A percentile compares a stretch with the other conserved stretches of the same genome.
Conservation (phyloP, 2,113 vertebrate genomes). For the Columba livia region DNA sequence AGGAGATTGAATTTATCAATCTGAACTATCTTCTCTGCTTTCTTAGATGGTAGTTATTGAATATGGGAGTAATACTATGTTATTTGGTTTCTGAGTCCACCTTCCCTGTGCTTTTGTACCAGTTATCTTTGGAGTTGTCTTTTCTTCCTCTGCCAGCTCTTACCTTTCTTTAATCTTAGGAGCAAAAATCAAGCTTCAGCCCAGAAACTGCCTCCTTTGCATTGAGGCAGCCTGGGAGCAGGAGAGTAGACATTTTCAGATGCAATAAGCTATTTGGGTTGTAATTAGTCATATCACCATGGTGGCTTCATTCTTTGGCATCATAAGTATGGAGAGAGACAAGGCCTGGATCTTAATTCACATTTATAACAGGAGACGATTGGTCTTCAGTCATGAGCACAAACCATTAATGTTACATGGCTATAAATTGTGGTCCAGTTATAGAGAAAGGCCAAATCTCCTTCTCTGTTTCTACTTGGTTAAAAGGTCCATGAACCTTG, state of each 20-base stretch:
- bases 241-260: background rate
- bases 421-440: background rate
- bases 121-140: background rate
- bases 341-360: background rate
- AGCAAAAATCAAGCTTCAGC: background rate
- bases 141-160: background rate
- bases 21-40: background rate
- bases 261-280: background rate
- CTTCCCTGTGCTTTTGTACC: background rate
- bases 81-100: background rate
- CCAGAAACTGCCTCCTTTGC: background rate
- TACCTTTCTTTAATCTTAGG: background rate
- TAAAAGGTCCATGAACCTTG: background rate
- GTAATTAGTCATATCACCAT: background rate
- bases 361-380: background rate
- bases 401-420: background rate
- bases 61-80: background rate
- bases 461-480: background rate
- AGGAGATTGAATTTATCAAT: background rate
- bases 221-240: background rate
- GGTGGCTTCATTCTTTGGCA: background rate
- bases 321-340: background rate
- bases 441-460: background rate
- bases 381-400: background rate
- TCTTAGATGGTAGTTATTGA: background rate